A percentile compares a stretch with the other conserved stretches of the same genome.
phyloP scores from a whole-genome alignment of 2,888 invertebrate species.

The Apamea epomidion region DNA sequence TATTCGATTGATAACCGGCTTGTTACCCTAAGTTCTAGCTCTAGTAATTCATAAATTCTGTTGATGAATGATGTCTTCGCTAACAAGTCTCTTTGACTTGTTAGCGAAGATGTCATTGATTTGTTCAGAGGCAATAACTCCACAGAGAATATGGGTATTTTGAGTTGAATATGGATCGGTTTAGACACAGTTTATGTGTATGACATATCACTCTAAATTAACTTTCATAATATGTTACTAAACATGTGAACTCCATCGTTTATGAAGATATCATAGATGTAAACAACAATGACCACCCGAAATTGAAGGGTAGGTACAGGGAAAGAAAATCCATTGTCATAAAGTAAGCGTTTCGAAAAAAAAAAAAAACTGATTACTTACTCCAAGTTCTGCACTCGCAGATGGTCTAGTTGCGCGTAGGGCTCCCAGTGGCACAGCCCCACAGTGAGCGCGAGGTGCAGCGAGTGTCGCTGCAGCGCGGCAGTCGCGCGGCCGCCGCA shows the following conservation, averaged over 20 bases:
- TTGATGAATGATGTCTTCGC: too few relatives aligned
- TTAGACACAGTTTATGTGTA: not conserved
- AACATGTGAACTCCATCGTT: not conserved
- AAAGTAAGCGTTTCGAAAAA: not conserved
- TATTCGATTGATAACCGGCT: not conserved
- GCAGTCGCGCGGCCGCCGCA: constrained; percentile 83
- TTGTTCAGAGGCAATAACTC: not conserved
- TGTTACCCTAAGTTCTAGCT: not conserved
- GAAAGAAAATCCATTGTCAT: not conserved
- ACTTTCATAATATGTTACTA: too few relatives aligned
- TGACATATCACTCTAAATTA: not conserved
- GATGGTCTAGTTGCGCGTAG: constrained; percentile 85
- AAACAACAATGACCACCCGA: not conserved
- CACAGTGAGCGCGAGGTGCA: constrained; percentile 81
- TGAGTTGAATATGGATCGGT: not conserved
- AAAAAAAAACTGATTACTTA: constrained; percentile 67
- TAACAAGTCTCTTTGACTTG: not conserved
- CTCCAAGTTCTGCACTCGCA: constrained; percentile 82
- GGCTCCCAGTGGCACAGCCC: constrained; percentile 85
- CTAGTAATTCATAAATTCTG: not conserved
- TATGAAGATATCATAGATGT: not conserved
- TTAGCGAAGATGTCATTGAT: not conserved
- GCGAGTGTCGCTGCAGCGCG: constrained; percentile 75
- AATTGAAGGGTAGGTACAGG: not conserved
- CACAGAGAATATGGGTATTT: not conserved